These are phyloP conservation scores for Nibea coibor DNA, from an alignment of 2,113 vertebrate species.

Conservation along the genomic window DNA sequence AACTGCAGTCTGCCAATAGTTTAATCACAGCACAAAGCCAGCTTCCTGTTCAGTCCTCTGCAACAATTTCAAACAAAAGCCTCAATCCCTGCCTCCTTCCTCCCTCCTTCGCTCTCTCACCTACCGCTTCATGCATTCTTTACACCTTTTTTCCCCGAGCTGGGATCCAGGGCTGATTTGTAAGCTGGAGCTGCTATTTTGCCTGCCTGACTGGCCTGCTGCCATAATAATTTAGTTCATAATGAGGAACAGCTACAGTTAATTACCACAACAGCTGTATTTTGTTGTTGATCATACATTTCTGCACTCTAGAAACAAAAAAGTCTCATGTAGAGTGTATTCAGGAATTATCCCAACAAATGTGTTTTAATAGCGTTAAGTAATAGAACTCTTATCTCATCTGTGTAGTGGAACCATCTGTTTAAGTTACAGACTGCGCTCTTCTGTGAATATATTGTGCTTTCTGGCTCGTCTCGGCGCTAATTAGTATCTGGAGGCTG, in stretches of 20 bases:
- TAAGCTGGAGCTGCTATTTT: constrained; percentile 53
- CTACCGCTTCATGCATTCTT: constrained; percentile 50
- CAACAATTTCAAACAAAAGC: constrained; percentile 47
- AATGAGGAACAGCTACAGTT: constrained; percentile 76
- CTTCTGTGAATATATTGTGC: constrained; percentile 58
- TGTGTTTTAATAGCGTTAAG: constrained; percentile 59
- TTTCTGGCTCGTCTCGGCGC: constrained; percentile 55
- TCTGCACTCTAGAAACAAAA: constrained; percentile 35
- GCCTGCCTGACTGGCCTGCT: constrained; percentile 53
- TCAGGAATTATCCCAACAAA: constrained; percentile 58
- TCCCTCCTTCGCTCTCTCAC: background rate
- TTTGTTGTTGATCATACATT: constrained; percentile 60
- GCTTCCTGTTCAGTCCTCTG: constrained; percentile 41
- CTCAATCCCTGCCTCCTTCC: constrained; percentile 1
- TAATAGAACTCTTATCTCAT: constrained; percentile 66
- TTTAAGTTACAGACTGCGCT: constrained; percentile 69
- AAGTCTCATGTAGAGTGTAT: constrained; percentile 31
- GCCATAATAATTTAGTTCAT: constrained; percentile 71
- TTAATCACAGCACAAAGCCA: constrained; percentile 44
- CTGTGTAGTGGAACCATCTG: constrained; percentile 72
- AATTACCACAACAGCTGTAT: constrained; percentile 72
- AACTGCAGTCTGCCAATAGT: constrained; percentile 39
- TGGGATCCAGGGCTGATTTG: constrained; percentile 46
- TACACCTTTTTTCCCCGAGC: constrained; percentile 31
- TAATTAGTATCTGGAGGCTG: constrained; percentile 78